These are phyloP conservation scores for Serrognathus titanus DNA, from an alignment of 2,888 invertebrate genomes.

Conservation along the genomic window DNA sequence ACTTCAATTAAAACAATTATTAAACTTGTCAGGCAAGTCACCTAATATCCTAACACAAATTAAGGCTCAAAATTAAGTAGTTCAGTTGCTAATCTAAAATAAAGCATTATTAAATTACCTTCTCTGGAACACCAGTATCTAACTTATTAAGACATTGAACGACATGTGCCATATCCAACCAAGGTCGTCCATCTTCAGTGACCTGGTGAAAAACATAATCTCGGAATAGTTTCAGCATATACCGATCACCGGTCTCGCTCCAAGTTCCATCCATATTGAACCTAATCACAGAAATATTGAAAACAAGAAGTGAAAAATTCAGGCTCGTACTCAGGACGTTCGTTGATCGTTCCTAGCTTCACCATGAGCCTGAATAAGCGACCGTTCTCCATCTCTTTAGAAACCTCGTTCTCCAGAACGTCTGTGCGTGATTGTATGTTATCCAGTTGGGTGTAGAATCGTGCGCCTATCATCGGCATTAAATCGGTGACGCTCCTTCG, in stretches of 20 bases:
- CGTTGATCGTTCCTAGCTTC: conserved; percentile 92
- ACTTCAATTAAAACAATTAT: no score
- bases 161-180: conserved; percentile 95
- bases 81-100: no score
- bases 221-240: conserved; percentile 96
- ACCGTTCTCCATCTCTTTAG: conserved; percentile 93
- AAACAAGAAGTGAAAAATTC: conserved; percentile 2
- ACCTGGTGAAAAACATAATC: conserved; percentile 98
- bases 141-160: conserved; percentile 91
- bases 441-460: conserved; percentile 95
- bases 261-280: conserved; percentile 90
- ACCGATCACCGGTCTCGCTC: conserved; percentile 98
- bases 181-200: conserved; percentile 86
- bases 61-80: no score
- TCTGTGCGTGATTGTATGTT: conserved; percentile 84
- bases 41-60: no score
- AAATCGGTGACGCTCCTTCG: conserved; percentile 88
- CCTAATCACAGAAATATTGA: conserved; percentile 49
- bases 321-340: conserved; percentile 77
- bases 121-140: conserved; percentile 76
- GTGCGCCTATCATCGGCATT: conserved; percentile 98
- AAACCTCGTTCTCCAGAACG: conserved; percentile 83
- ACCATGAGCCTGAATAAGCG: conserved; percentile 85
- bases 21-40: no score
- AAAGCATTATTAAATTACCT: conserved; percentile 52